phyloP scores from a whole-genome alignment of 1,140 invertebrate species.

The Sesamia nonagrioides region DNA sequence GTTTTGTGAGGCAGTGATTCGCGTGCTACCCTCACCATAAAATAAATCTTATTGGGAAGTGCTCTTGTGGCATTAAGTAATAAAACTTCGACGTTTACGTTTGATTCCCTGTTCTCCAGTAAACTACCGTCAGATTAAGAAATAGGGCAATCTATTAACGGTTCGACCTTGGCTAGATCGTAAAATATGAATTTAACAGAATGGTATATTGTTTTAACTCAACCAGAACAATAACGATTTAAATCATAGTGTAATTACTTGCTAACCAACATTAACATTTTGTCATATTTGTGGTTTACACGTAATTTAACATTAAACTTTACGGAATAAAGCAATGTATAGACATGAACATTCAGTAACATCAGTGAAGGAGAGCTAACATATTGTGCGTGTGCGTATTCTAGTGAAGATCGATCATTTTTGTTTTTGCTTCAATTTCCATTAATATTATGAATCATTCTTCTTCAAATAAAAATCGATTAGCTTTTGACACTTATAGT shows the following conservation, averaged over 20 bases:
- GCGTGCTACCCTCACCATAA: not conserved
- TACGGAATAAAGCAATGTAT: constrained; percentile 33
- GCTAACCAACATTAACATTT: constrained; percentile 8
- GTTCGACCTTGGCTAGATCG: constrained; percentile 30
- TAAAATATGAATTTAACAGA: constrained; percentile 54
- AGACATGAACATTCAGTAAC: constrained; percentile 28
- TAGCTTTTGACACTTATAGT: not conserved
- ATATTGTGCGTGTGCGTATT: constrained; percentile 34
- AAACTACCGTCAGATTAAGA: not conserved
- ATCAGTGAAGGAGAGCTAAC: constrained; percentile 39
- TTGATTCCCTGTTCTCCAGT: not conserved
- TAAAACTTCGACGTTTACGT: constrained; percentile 2
- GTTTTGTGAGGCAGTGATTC: not conserved
- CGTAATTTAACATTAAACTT: constrained; percentile 24
- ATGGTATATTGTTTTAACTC: constrained; percentile 34
- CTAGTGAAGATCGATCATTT: constrained; percentile 32
- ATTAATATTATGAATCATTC: constrained; percentile 25
- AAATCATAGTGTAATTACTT: constrained; percentile 49
- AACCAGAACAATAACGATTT: constrained; percentile 45
- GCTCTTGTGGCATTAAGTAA: not conserved
- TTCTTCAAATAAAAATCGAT: not conserved
- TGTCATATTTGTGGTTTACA: constrained; percentile 46
- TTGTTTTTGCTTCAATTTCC: constrained; percentile 1
- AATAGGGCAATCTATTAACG: constrained; percentile 32
- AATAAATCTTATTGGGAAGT: not conserved